Evolutionary conservation across 1,140 invertebrate genomes (phyloP).

Genomic region (Drosophila pandora): DNA sequence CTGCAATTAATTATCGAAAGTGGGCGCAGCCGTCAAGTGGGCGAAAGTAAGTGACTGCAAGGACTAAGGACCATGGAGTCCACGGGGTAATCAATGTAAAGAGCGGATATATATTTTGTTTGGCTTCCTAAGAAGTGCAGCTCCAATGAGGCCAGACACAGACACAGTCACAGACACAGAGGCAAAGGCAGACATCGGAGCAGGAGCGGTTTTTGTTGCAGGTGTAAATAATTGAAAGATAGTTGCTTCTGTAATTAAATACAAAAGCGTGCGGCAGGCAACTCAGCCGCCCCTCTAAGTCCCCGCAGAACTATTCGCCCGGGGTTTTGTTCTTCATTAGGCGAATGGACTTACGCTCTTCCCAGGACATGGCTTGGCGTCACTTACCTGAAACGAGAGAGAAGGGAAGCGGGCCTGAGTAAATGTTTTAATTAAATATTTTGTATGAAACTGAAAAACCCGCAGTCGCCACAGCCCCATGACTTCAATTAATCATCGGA

Average conservation of each 20-base stretch:
- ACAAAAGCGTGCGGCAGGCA: constrained; percentile 52
- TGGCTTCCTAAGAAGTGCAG: constrained; percentile 70
- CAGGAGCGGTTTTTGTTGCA: constrained; percentile 63
- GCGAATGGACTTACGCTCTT: constrained; percentile 61
- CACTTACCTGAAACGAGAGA: constrained; percentile 68
- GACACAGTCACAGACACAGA: constrained; percentile 10
- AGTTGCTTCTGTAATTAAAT: constrained; percentile 83
- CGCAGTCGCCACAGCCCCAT: constrained; percentile 50
- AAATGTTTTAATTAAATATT: constrained; percentile 77
- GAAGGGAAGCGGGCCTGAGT: constrained; percentile 12
- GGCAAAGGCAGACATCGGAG: background rate
- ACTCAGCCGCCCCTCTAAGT: constrained; percentile 20
- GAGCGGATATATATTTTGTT: constrained; percentile 82
- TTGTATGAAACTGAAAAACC: constrained; percentile 65
- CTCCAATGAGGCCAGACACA: constrained; percentile 38
- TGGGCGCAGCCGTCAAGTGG: constrained; percentile 82
- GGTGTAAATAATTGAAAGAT: constrained; percentile 83
- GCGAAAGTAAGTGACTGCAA: constrained; percentile 59
- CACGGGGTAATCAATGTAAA: constrained; percentile 79
- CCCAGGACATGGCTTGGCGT: constrained; percentile 33
- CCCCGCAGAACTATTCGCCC: constrained; percentile 5
- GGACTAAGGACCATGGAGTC: constrained; percentile 24
- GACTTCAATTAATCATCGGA: constrained; percentile 80
- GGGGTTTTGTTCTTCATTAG: constrained; percentile 69
- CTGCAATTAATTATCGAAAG: constrained; percentile 83